These are phyloP conservation scores for Sturnira hondurensis DNA, from an alignment of 2,113 vertebrate species.

Conservation along the genomic window DNA sequence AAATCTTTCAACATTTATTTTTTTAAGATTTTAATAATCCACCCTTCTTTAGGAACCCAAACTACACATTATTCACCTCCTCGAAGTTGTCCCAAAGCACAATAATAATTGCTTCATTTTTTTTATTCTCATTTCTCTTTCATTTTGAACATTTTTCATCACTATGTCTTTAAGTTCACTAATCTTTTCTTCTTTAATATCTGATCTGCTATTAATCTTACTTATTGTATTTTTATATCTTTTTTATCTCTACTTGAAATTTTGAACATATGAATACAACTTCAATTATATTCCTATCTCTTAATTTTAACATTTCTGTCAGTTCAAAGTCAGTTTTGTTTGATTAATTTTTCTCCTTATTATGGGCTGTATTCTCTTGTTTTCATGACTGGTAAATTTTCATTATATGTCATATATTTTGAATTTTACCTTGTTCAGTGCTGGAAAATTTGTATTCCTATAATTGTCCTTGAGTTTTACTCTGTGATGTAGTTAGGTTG, in stretches of 20 bases:
- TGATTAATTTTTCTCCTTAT: not conserved
- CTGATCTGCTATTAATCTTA: not conserved
- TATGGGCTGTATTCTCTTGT: not conserved
- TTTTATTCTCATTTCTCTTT: not conserved
- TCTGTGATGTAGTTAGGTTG: not conserved
- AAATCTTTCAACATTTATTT: not conserved
- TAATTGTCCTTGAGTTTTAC: not conserved
- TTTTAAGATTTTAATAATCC: not conserved
- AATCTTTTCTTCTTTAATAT: not conserved
- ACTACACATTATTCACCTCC: not conserved
- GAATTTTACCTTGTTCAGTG: not conserved
- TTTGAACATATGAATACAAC: not conserved
- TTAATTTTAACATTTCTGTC: not conserved
- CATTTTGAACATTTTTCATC: not conserved
- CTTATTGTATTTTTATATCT: not conserved
- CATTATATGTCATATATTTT: not conserved
- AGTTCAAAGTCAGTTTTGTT: not conserved
- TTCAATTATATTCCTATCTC: not conserved
- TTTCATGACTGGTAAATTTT: not conserved
- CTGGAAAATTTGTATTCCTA: not conserved
- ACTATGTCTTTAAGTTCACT: not conserved
- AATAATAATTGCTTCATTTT: not conserved
- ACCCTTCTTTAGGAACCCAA: not conserved
- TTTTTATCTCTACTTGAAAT: not conserved
- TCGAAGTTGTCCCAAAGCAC: not conserved